phyloP scores from a whole-genome alignment of 2,797 vertebrate genomes.

The Xerus rutilus region DNA sequence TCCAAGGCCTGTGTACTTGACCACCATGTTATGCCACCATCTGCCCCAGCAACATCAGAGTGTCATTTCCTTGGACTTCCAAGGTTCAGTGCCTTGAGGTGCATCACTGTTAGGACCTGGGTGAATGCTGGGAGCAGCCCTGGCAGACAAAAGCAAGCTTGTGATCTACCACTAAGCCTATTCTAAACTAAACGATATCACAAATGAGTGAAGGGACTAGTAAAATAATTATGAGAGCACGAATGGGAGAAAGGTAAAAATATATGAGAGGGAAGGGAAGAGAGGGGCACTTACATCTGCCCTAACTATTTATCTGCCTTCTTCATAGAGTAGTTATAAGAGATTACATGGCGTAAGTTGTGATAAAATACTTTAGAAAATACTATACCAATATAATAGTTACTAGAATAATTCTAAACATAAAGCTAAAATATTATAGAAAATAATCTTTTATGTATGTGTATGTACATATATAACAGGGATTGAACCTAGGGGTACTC shows the following conservation, averaged over 20 bases:
- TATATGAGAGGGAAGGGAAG: background rate
- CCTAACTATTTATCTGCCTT: background rate
- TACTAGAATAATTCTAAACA: background rate
- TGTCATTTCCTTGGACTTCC: background rate
- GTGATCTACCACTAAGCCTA: background rate
- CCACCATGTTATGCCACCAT: background rate
- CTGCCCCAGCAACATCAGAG: background rate
- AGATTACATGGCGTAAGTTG: background rate
- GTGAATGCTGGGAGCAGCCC: background rate
- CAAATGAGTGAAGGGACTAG: background rate
- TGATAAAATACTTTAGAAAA: constrained; percentile 31
- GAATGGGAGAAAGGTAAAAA: background rate
- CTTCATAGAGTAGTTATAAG: background rate
- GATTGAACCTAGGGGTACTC: too few relatives aligned
- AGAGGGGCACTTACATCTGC: background rate
- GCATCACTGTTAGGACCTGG: background rate
- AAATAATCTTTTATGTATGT: background rate
- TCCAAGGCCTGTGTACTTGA: background rate
- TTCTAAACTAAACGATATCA: background rate
- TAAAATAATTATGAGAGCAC: constrained; percentile 4
- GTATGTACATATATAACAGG: too few relatives aligned
- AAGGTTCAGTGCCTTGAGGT: background rate
- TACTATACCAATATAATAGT: background rate
- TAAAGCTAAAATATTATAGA: background rate
- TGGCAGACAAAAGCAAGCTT: background rate